Conservation (phyloP, 2,797 vertebrate genomes). For the Lacerta agilis region DNA sequence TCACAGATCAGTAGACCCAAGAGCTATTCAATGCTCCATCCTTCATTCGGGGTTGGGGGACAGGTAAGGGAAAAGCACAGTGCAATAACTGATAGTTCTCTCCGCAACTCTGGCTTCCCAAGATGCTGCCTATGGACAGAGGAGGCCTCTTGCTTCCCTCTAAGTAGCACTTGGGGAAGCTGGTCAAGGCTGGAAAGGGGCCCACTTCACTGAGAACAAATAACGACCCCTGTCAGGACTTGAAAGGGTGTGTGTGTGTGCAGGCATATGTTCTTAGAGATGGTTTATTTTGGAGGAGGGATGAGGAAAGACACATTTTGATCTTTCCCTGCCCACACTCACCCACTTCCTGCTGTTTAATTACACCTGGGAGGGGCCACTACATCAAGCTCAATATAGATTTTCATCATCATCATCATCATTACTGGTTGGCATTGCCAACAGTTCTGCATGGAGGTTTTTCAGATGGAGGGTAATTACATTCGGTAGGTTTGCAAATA, state of each 20-base stretch:
- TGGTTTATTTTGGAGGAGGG: not conserved
- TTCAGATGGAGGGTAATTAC: conserved; percentile 63
- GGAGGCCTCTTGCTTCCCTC: not conserved
- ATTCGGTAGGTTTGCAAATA: conserved; percentile 70
- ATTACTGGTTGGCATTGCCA: conserved; percentile 34
- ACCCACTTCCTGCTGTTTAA: not conserved
- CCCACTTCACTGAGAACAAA: not conserved
- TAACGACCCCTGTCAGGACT: fast-evolving
- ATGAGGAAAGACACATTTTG: conserved; percentile 11
- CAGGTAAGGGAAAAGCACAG: not conserved
- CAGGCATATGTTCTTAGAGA: not conserved
- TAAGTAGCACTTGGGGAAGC: not conserved
- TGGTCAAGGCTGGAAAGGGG: conserved; percentile 18
- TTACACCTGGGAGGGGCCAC: conserved; percentile 50
- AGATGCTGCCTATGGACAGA: conserved; percentile 40
- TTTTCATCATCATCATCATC: conserved; percentile 52
- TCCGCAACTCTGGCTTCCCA: conserved; percentile 39
- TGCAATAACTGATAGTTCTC: not conserved
- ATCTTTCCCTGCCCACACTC: conserved; percentile 22
- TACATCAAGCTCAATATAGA: conserved; percentile 46
- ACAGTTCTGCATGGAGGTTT: conserved; percentile 56
- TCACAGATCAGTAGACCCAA: not conserved
- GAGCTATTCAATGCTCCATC: not conserved
- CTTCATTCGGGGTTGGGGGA: not conserved
- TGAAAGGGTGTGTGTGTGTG: not conserved